Conservation (phyloP, 2,888 invertebrate genomes). For the Ceraclea dissimilis region DNA sequence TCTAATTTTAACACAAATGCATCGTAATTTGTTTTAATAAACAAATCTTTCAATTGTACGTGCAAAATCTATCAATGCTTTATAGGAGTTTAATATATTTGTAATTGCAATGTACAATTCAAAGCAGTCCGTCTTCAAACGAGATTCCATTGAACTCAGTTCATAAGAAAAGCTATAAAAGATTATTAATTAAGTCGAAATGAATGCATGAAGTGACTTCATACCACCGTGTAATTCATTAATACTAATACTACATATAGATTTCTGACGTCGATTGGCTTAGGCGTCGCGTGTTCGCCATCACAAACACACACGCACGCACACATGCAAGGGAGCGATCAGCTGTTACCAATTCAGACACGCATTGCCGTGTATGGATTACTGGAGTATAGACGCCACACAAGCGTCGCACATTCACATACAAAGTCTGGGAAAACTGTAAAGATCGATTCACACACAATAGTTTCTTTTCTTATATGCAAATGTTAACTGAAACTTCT, state of each 20-base stretch:
- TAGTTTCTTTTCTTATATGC: too few species aligned
- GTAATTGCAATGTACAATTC: too few species aligned
- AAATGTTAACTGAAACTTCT: too few species aligned
- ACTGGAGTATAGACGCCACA: constrained; percentile 1
- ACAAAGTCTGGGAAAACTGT: constrained; percentile 13
- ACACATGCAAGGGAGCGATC: constrained; percentile 16
- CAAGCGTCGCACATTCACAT: constrained; percentile 8
- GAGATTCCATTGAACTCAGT: too few species aligned
- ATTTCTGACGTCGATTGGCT: constrained; percentile 10
- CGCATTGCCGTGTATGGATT: not conserved
- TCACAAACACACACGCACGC: constrained; percentile 8
- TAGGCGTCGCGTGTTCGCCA: constrained; percentile 17
- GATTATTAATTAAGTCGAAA: not conserved
- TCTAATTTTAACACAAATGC: too few species aligned
- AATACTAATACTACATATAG: not conserved
- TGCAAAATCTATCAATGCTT: too few species aligned
- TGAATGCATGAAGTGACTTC: not conserved
- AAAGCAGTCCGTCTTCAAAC: too few species aligned
- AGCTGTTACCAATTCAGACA: constrained; percentile 24
- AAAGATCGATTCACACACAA: constrained; percentile 4
- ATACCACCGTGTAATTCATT: not conserved
- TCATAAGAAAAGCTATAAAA: too few species aligned
- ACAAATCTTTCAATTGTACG: too few species aligned
- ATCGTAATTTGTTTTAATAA: too few species aligned
- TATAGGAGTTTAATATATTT: too few species aligned